Evolutionary conservation across 2,113 vertebrate genomes (phyloP).

Genomic region (Taurulus bubalis): DNA sequence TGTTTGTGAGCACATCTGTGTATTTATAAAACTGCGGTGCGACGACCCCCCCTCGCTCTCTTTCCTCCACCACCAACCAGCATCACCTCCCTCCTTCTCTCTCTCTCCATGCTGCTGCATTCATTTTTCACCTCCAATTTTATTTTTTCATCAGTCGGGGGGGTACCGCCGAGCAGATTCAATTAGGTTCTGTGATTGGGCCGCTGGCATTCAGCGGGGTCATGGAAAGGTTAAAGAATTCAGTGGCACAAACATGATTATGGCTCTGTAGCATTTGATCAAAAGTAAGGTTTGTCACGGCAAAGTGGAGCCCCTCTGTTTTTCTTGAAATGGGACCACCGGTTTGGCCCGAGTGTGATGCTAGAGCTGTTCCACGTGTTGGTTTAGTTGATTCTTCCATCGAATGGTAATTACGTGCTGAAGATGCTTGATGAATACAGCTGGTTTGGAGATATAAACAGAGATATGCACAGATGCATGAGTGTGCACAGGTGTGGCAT

Average conservation of each 20-base stretch:
- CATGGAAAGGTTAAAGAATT: conserved; percentile 88
- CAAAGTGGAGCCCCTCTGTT: conserved; percentile 61
- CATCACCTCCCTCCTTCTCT: background rate
- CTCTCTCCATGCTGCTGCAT: conserved; percentile 64
- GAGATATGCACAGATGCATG: conserved; percentile 23
- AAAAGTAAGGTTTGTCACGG: conserved; percentile 82
- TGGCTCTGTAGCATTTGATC: conserved; percentile 86
- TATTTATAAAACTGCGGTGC: conserved; percentile 65
- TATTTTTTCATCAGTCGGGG: conserved; percentile 83
- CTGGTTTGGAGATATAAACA: conserved; percentile 8
- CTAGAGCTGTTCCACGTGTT: conserved; percentile 15
- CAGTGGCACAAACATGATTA: conserved; percentile 88
- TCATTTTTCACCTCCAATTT: conserved; percentile 87
- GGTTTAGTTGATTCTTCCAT: conserved; percentile 36
- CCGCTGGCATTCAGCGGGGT: conserved; percentile 85
- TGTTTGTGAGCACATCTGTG: conserved; percentile 62
- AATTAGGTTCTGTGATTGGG: conserved; percentile 87
- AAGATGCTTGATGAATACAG: conserved; percentile 21
- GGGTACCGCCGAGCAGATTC: conserved; percentile 82
- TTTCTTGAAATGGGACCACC: conserved; percentile 52
- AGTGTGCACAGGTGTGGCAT: conserved; percentile 22
- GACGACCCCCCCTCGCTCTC: background rate
- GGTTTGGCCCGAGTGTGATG: conserved; percentile 32
- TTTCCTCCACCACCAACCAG: conserved; percentile 4
- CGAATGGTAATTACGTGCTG: conserved; percentile 47